Percentiles rank a stretch among this genome's conserved stretches.
Evolutionary conservation across 2,113 vertebrate species (phyloP).

Genomic region (Neomonachus schauinslandi): DNA sequence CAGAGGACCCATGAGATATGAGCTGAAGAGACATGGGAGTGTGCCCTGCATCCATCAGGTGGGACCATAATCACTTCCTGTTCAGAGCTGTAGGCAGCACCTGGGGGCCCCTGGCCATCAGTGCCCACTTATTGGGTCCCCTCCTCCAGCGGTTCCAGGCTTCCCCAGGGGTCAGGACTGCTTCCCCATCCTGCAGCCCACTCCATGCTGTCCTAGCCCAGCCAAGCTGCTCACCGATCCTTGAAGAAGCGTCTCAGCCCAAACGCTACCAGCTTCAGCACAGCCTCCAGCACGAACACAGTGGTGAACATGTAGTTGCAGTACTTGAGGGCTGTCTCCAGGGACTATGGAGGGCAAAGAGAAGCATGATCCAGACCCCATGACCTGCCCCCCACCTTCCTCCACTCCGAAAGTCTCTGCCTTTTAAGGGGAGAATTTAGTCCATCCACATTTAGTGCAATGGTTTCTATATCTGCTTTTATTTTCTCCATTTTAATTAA

Average conservation of each 20-base stretch:
- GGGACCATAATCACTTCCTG: not conserved
- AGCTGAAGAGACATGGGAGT: not conserved
- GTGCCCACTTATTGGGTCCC: not conserved
- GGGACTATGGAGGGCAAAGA: conserved; percentile 88
- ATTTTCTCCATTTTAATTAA: not conserved
- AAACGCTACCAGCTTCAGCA: conserved; percentile 96
- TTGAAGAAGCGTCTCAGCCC: conserved; percentile 98
- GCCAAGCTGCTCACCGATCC: conserved; percentile 90
- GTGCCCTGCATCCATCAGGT: not conserved
- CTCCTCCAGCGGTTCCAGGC: not conserved
- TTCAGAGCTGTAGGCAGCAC: not conserved
- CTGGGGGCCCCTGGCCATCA: not conserved
- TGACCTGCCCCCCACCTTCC: not conserved
- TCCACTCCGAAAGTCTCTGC: conserved; percentile 9
- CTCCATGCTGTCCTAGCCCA: not conserved
- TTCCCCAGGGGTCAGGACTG: not conserved
- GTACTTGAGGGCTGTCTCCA: conserved; percentile 97
- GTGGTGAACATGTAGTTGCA: conserved; percentile 99
- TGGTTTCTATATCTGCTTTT: not conserved
- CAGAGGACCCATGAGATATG: not conserved
- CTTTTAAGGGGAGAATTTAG: conserved; percentile 3
- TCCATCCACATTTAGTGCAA: not conserved
- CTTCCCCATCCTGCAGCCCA: not conserved
- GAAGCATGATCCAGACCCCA: not conserved
- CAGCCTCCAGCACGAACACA: conserved; percentile 96